Evolutionary conservation across 2,113 vertebrate genomes (phyloP), one percentile per base, ranked within the genome.

Genomic region (Ophthalmolycus amberensis): DNA sequence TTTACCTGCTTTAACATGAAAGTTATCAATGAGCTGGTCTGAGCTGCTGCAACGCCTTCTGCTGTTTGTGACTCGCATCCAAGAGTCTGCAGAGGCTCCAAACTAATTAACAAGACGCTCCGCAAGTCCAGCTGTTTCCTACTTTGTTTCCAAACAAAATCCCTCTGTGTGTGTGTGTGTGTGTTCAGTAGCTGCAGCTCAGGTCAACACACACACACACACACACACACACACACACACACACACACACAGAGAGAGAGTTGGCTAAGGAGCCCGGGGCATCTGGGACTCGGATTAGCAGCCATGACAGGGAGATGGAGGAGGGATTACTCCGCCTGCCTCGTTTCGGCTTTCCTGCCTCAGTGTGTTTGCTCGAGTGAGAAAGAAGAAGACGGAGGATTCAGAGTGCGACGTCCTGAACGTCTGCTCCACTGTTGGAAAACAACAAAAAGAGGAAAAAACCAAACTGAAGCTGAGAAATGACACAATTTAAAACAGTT

Each of bases 271-370:
- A 75, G 37, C 58, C 16, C 0, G 4, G n/a, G 32, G 86, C 88
- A 72, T 87, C 82, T 87, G 84, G 86, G 86, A 75, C 80, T 54
- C 58, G 85, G 83, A 91, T 89, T 90, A 87, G 82, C 42, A 73
- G 77, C 85, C 81, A 54, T 86, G 85, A 88, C 88, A 83, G 84
- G 54, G 75, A 85, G 90, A 90, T 75, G 82, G 88, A 85, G 86
- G 84, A 76, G 29, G 86, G 77, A 85, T 90, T 91, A 85, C 37
- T 32, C 59, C 79, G 90, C 75, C 87, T 44, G 46, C 67, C 79
- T 85, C 38, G 11, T 84, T 72, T 77, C 76, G 56, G 42, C 27
- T 71, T 74, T n/a, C 63, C 69, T 75, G 84, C 82, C 65, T 84
- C 25, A 0, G 44, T 83, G 80, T 88, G 75, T 85, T 79, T 91